A percentile compares a stretch with the other conserved stretches of the same genome.
These are phyloP conservation scores for Halcyon chelicuti DNA, from an alignment of 2,797 vertebrate species.

Conservation along the genomic window DNA sequence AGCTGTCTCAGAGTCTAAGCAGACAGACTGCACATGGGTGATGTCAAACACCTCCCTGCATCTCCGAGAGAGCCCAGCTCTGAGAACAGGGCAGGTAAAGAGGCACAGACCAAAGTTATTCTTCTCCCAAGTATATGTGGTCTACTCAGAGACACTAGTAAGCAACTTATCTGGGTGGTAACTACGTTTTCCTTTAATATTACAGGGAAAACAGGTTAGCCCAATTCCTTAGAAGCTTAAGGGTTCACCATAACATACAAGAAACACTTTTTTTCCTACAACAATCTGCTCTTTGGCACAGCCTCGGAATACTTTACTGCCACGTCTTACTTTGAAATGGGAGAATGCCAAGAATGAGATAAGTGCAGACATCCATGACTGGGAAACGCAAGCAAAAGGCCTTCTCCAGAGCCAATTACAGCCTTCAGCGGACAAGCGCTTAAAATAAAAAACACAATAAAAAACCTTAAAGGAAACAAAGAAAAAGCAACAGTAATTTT, in stretches of 20 bases:
- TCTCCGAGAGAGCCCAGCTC: accelerated
- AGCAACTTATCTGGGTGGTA: neutral
- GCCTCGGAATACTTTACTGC: conserved; percentile 80
- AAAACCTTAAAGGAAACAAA: conserved; percentile 9
- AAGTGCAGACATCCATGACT: conserved; percentile 68
- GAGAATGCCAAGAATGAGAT: conserved; percentile 80
- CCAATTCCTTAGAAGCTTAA: conserved; percentile 19
- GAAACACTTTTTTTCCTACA: conserved; percentile 70
- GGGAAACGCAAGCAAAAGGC: conserved; percentile 64
- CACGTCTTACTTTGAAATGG: conserved; percentile 82
- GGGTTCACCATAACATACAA: conserved; percentile 57
- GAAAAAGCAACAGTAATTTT: conserved; percentile 33
- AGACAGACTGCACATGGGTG: neutral
- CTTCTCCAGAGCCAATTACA: conserved; percentile 61
- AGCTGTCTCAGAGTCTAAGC: neutral
- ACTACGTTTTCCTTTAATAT: neutral
- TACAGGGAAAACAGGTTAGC: neutral
- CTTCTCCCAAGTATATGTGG: neutral
- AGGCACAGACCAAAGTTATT: neutral
- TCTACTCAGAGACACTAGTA: accelerated
- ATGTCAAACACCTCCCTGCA: neutral
- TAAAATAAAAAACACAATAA: neutral
- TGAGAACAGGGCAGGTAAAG: neutral
- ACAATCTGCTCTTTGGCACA: conserved; percentile 79
- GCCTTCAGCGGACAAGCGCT: neutral